Percentiles rank a stretch among this genome's conserved stretches.
These are phyloP conservation scores for Silurus asotus DNA, from an alignment of 2,113 vertebrate genomes.

Conservation along the genomic window DNA sequence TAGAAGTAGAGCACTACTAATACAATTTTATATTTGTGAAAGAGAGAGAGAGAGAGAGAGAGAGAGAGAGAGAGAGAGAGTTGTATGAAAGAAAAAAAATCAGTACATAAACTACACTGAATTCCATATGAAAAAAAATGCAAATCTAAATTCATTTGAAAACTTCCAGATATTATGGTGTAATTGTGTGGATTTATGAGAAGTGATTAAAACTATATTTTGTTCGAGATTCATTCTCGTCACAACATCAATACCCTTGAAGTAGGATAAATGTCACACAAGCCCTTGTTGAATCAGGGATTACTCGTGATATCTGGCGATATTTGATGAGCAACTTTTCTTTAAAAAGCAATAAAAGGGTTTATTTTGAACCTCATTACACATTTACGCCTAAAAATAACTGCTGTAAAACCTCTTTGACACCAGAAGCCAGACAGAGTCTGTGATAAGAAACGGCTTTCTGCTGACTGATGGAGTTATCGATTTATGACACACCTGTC, in stretches of 20 bases:
- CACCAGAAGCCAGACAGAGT: slow-evolving; percentile 5
- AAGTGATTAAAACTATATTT: not conserved
- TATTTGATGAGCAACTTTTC: not conserved
- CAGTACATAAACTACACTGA: not conserved
- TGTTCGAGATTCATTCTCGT: not conserved
- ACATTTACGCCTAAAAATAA: not conserved
- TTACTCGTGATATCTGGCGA: not conserved
- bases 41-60: not conserved
- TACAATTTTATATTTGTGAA: not conserved
- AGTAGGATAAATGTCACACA: not conserved
- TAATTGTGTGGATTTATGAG: not conserved
- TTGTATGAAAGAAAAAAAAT: not conserved
- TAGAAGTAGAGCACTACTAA: not conserved
- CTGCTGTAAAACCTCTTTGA: not conserved
- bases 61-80: not conserved
- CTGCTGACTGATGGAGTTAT: not conserved
- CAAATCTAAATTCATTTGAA: not conserved
- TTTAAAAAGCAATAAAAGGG: slow-evolving; percentile 11
- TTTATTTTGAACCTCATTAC: not conserved
- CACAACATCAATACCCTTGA: not conserved
- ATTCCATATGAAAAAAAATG: not conserved
- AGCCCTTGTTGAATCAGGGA: not conserved
- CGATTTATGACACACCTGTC: slow-evolving; percentile 17
- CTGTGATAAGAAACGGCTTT: slow-evolving; percentile 17
- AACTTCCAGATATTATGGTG: not conserved